Evolutionary conservation across 1,140 invertebrate species (phyloP), one percentile per base, ranked within the genome.

Genomic region (Tenebrio molitor): DNA sequence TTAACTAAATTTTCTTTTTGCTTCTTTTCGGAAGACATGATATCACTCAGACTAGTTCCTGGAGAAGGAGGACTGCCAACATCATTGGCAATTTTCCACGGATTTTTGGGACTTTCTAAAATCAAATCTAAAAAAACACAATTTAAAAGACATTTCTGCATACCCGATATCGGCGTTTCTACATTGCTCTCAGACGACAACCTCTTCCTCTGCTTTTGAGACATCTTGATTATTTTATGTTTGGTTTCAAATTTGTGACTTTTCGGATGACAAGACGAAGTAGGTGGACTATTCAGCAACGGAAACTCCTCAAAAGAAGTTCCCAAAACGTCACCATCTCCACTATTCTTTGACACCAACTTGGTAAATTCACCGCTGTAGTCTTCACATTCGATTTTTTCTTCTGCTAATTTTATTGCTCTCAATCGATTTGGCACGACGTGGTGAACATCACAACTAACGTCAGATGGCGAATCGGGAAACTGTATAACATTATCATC

Each of bases 131-230:
- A 33, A 34, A 5, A 34, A 10, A 25, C 12, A 3, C 21, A 12
- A n/a, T n/a, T n/a, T n/a, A n/a, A n/a, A n/a, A n/a, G n/a, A n/a
- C n/a, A n/a, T n/a, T n/a, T n/a, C n/a, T n/a, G n/a, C 12, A 29
- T 12, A 69, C 67, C 67, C 42, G 67, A 29, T 25, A 34, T 16
- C 0, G 39, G n/a, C 7, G 17, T 34, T 34, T 34, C 64, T 69
- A 7, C 19, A 46, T 66, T 71, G 16, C 62, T 77, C 42, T 81
- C 80, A 1, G 81, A 81, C 34, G 78, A 80, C 16, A 82, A 75
- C 41, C 80, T 62, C 76, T 89, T 89, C 12, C 88, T 81, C 78
- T 89, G 87, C 71, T 89, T 90, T 74, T 90, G 89, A 5, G 88
- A 90, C 15, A 89, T 65, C 78, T 87, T 89, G 1, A 73, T 65